phyloP scores from a whole-genome alignment of 2,888 invertebrate species.

The Drosophila ustulata region DNA sequence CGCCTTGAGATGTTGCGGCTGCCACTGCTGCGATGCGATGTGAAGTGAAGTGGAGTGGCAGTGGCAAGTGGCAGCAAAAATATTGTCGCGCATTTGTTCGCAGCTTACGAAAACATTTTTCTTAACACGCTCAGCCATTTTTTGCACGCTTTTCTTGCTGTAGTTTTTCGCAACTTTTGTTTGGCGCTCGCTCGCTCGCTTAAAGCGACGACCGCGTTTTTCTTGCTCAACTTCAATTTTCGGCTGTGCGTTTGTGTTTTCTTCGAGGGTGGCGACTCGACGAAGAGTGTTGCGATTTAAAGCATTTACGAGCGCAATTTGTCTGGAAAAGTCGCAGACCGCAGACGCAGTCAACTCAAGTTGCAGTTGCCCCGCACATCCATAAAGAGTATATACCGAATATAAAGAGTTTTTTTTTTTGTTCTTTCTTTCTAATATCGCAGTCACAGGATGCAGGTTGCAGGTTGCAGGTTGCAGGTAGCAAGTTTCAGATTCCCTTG shows the following conservation, averaged over 20 bases:
- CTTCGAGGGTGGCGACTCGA: not conserved
- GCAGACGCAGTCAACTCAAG: slow-evolving; percentile 70
- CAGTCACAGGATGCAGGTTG: slow-evolving; percentile 19
- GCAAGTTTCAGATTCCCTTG: slow-evolving; percentile 36
- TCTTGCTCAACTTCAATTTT: slow-evolving; percentile 32
- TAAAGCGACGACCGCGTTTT: slow-evolving; percentile 50
- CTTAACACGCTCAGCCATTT: slow-evolving; percentile 77
- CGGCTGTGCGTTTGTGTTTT: not conserved
- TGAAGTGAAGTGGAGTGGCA: slow-evolving; percentile 9
- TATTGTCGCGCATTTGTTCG: slow-evolving; percentile 81
- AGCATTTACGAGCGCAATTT: slow-evolving; percentile 79
- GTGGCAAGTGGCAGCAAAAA: slow-evolving; percentile 58
- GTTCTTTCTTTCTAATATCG: slow-evolving; percentile 13
- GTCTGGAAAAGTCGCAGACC: slow-evolving; percentile 67
- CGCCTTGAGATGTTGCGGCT: slow-evolving; percentile 19
- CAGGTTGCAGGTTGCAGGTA: slow-evolving; percentile 33
- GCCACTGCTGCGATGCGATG: slow-evolving; percentile 12
- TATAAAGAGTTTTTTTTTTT: slow-evolving; percentile 14
- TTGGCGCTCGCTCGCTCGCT: slow-evolving; percentile 28
- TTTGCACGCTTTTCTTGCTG: slow-evolving; percentile 65
- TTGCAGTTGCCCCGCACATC: slow-evolving; percentile 45
- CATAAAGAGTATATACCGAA: slow-evolving; percentile 2
- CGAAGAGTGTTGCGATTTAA: slow-evolving; percentile 68
- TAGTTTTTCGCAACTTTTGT: slow-evolving; percentile 64
- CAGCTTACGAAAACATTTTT: slow-evolving; percentile 81